Base-by-base conservation (phyloP, 2,797 vertebrate species). In the Pagetopsis macropterus region DNA sequence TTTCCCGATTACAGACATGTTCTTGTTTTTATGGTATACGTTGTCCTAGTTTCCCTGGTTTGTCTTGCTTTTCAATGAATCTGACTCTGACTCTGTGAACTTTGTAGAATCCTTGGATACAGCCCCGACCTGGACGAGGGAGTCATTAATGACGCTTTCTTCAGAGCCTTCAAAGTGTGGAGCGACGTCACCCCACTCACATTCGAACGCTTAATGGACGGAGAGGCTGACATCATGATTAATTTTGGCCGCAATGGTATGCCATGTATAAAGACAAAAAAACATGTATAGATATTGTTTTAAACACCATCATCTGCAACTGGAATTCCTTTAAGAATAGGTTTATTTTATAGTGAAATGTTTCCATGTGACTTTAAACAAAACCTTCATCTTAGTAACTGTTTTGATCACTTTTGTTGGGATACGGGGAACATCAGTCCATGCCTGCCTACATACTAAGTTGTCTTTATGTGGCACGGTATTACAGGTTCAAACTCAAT, bases 171-270 rank as follows among this genome's bases (percentile, higher is more conserved):
- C 90, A 95, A 96, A 94, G 98, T 99, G 9, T 99, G 98, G 98
- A 98, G 97, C 58, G 94, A 97, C 0, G 96, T 99, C 76, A 99
- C 98, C 4, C 98, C 98, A 0, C 94, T 99, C 45, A 75, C 87
- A 17, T 98, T 99, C 86, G 93, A 85, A 45, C 95, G 97, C 71
- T 89, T 99, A 81, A 94, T 95, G 0, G 97, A 98, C 2, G 98
- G 98, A 89, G 98, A 99, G 77, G 98, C 98, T 19, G 98, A 99
- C 91, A 99, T 99, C 83, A 99, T 99, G 97, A 95, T 99, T 86
- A 98, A 99, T 84, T 99, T 99, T 77, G 98, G 98, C 17, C 96
- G 98, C 83, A 98, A 97, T 90, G 98, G 98, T 99, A 97, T 37
- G 79, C 5, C 27, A n/a, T 46, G 11, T 52, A 8, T 31, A 55